Evolutionary conservation across 1,140 invertebrate genomes (phyloP).

Genomic region (Achatina immaculata): DNA sequence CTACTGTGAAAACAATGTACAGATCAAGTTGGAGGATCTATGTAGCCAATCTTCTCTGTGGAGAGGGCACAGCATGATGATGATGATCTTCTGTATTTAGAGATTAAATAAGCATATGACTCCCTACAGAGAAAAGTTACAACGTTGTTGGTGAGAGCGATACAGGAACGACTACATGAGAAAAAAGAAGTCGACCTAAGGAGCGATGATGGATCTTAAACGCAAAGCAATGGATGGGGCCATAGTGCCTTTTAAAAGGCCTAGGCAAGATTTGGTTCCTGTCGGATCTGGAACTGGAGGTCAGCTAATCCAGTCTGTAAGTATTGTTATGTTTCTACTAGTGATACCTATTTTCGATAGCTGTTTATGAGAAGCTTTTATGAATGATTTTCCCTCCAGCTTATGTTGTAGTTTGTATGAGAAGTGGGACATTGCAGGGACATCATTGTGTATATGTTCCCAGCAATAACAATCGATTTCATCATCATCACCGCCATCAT

Average conservation of each 20-base stretch:
- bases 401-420: not conserved
- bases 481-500: not conserved
- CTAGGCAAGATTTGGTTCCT: constrained; percentile 79
- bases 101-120: too few relatives aligned
- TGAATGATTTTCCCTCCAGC: not conserved
- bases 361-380: not conserved
- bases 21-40: too few relatives aligned
- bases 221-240: constrained; percentile 75
- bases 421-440: not conserved
- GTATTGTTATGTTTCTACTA: constrained; percentile 1
- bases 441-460: not conserved
- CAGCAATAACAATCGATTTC: not conserved
- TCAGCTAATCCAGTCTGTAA: constrained; percentile 58
- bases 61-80: too few relatives aligned
- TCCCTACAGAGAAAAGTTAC: too few relatives aligned
- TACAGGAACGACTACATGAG: too few relatives aligned
- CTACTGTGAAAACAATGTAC: too few relatives aligned
- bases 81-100: too few relatives aligned
- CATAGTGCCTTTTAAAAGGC: constrained; percentile 80
- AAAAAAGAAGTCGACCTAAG: too few relatives aligned
- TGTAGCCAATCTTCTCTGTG: too few relatives aligned
- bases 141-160: too few relatives aligned
- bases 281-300: constrained; percentile 42
- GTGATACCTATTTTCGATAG: constrained; percentile 4
- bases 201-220: constrained; percentile 67